A percentile compares a stretch with the other conserved stretches of the same genome.
phyloP scores from a whole-genome alignment of 2,888 invertebrate species.

The Anthoptus insignis region DNA sequence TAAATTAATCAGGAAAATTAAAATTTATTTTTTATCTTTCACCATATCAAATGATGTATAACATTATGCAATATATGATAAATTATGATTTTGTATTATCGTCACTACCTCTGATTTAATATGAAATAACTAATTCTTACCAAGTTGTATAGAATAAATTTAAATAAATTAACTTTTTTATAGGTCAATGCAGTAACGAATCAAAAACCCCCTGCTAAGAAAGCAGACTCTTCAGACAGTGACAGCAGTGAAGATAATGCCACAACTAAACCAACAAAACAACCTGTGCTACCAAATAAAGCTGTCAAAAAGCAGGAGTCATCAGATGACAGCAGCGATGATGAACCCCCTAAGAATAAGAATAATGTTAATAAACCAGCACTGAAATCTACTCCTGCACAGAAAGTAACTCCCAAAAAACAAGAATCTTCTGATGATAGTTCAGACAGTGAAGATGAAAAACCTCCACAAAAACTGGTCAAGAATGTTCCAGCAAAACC shows the following conservation, averaged over 20 bases:
- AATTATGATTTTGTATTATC: conserved; percentile 60
- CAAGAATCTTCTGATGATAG: conserved; percentile 56
- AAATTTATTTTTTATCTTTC: too few species aligned
- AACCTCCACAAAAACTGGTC: conserved; percentile 40
- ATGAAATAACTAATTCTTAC: neutral
- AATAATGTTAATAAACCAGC: conserved; percentile 39
- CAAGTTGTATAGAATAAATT: neutral
- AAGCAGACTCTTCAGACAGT: conserved; percentile 67
- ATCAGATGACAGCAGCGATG: conserved; percentile 59
- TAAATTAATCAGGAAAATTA: too few species aligned
- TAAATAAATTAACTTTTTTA: conserved; percentile 25
- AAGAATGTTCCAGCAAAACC: conserved; percentile 19
- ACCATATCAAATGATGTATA: conserved; percentile 68
- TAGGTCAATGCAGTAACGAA: conserved; percentile 48
- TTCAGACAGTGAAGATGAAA: conserved; percentile 63
- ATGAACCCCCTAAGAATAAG: conserved; percentile 61
- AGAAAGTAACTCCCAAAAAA: conserved; percentile 47
- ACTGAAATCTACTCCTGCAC: neutral
- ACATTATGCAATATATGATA: conserved; percentile 52
- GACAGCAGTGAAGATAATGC: conserved; percentile 69
- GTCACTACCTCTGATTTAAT: conserved; percentile 78
- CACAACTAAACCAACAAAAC: conserved; percentile 56
- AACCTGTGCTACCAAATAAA: conserved; percentile 57
- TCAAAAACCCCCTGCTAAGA: conserved; percentile 63
- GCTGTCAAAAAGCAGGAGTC: conserved; percentile 61